phyloP scores from a whole-genome alignment of 2,888 invertebrate genomes.

The Cheilosia vernalis region DNA sequence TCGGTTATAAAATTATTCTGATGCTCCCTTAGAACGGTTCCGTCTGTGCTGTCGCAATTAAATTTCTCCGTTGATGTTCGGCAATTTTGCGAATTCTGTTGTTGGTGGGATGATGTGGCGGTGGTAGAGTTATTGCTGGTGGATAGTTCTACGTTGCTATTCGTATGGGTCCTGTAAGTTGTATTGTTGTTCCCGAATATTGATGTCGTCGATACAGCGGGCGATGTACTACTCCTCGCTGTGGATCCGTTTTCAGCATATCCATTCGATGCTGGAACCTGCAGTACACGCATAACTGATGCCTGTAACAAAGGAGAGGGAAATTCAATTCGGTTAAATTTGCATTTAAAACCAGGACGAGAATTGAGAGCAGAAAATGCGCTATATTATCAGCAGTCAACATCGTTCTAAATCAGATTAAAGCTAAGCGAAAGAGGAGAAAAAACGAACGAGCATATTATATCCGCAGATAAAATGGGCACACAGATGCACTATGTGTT shows the following conservation, averaged over 20 bases:
- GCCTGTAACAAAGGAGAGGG: slow-evolving; percentile 39
- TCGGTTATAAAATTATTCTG: slow-evolving; percentile 66
- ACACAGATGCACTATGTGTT: slow-evolving; percentile 10
- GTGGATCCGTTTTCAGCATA: slow-evolving; percentile 64
- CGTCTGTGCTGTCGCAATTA: slow-evolving; percentile 43
- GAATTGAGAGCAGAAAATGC: slow-evolving; percentile 21
- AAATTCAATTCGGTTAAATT: slow-evolving; percentile 49
- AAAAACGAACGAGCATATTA: slow-evolving; percentile 15
- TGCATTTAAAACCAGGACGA: slow-evolving; percentile 50
- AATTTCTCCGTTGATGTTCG: slow-evolving; percentile 54
- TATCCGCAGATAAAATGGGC: slow-evolving; percentile 10
- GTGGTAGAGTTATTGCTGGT: slow-evolving; percentile 41
- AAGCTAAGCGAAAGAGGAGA: slow-evolving; percentile 16
- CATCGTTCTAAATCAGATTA: slow-evolving; percentile 46
- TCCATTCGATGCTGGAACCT: slow-evolving; percentile 65
- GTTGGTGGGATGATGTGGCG: slow-evolving; percentile 62
- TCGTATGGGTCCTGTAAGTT: slow-evolving; percentile 58
- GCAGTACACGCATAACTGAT: slow-evolving; percentile 72
- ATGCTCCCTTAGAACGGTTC: slow-evolving; percentile 18
- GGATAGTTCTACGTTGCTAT: slow-evolving; percentile 50
- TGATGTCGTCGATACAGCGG: slow-evolving; percentile 25
- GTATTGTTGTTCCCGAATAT: slow-evolving; percentile 70
- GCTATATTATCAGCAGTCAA: slow-evolving; percentile 22
- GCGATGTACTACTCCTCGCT: slow-evolving; percentile 26
- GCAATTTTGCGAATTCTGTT: slow-evolving; percentile 58